These are phyloP conservation scores for Megaptera novaeangliae DNA, from an alignment of 2,113 vertebrate genomes.

Conservation along the genomic window DNA sequence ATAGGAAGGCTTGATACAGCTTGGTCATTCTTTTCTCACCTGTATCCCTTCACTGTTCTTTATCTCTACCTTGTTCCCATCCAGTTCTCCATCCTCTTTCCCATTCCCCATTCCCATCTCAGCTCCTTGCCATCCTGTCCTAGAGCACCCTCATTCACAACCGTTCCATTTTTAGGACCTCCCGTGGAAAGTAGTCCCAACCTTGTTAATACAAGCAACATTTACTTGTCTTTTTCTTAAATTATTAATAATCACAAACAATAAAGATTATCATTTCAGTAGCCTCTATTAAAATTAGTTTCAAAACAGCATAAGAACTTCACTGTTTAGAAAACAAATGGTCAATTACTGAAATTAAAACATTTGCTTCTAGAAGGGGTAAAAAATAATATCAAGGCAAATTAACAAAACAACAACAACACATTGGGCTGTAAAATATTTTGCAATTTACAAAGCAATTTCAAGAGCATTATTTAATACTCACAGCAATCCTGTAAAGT, in stretches of 20 bases:
- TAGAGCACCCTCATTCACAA: background rate
- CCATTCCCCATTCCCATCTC: background rate
- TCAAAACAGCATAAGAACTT: background rate
- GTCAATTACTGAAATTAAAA: background rate
- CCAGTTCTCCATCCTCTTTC: background rate
- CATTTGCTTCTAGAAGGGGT: background rate
- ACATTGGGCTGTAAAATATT: constrained; percentile 1
- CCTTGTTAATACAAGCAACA: background rate
- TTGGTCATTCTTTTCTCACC: background rate
- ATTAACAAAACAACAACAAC: background rate
- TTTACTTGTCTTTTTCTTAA: background rate
- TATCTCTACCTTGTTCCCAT: background rate
- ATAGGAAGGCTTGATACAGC: background rate
- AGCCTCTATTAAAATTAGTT: background rate
- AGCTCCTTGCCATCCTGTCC: background rate
- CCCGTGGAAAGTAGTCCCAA: background rate
- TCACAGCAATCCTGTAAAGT: background rate
- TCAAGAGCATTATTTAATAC: background rate
- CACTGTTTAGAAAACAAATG: background rate
- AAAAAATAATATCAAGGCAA: background rate
- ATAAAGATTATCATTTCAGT: background rate
- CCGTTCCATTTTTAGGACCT: background rate
- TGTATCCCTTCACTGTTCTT: background rate
- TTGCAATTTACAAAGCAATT: background rate
- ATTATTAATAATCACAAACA: background rate